A percentile compares a stretch with the other conserved stretches of the same genome.
Evolutionary conservation across 2,888 invertebrate species (phyloP).

Genomic region (Oscheius onirici): DNA sequence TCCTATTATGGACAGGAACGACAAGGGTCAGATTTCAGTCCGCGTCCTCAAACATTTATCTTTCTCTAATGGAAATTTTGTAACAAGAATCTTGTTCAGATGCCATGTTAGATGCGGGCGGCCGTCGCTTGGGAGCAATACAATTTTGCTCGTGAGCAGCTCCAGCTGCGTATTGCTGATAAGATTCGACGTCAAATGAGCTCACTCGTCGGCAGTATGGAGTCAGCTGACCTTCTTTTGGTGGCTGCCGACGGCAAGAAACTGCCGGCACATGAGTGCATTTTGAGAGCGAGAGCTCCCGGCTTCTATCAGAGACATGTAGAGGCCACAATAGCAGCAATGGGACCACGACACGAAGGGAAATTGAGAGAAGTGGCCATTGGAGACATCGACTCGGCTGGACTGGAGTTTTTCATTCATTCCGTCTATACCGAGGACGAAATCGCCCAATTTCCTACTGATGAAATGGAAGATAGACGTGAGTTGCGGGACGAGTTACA

Average conservation of each 20-base stretch:
- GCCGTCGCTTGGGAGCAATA: slow-evolving; percentile 57
- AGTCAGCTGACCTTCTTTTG: slow-evolving; percentile 62
- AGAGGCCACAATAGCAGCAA: slow-evolving; percentile 62
- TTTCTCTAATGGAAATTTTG: not conserved
- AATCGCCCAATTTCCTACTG: slow-evolving; percentile 52
- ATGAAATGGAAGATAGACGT: slow-evolving; percentile 48
- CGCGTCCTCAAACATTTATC: too few species aligned
- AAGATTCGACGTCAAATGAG: slow-evolving; percentile 57
- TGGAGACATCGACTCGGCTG: slow-evolving; percentile 66
- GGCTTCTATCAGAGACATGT: slow-evolving; percentile 67
- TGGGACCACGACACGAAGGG: slow-evolving; percentile 44
- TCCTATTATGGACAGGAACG: too few species aligned
- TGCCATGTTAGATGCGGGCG: slow-evolving; percentile 43
- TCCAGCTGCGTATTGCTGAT: slow-evolving; percentile 50
- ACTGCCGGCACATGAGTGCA: slow-evolving; percentile 67
- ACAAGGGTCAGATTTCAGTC: too few species aligned
- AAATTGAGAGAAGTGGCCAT: slow-evolving; percentile 59
- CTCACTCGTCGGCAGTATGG: slow-evolving; percentile 54
- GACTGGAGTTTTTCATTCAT: slow-evolving; percentile 66
- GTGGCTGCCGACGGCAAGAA: slow-evolving; percentile 66
- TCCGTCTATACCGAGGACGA: slow-evolving; percentile 69
- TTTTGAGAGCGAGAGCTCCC: slow-evolving; percentile 62
- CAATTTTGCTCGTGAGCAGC: slow-evolving; percentile 49
- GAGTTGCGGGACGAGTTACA: slow-evolving; percentile 23
- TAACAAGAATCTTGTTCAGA: slow-evolving; percentile 31